These are phyloP conservation scores for Agrilus biguttatus DNA, from an alignment of 2,888 invertebrate species.

Conservation along the genomic window DNA sequence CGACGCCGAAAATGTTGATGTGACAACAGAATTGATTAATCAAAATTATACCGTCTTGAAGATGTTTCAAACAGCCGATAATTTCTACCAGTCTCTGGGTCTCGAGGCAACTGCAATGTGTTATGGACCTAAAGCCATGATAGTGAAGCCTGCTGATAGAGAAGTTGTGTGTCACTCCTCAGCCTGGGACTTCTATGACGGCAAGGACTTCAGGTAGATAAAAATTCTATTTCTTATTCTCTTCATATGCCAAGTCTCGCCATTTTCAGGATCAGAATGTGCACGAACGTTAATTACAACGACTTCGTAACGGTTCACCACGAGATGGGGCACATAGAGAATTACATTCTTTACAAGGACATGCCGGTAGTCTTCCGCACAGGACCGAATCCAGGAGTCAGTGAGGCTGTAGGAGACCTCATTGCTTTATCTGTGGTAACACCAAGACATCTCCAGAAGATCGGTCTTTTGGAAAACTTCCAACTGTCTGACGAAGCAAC, in stretches of 20 bases:
- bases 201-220: conserved; percentile 45
- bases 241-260: not conserved
- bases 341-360: conserved; percentile 43
- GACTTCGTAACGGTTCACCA: conserved; percentile 56
- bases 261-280: conserved; percentile 42
- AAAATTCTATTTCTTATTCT: conserved; percentile 1
- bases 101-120: conserved; percentile 43
- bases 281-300: conserved; percentile 38
- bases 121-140: conserved; percentile 36
- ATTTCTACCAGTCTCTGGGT: conserved; percentile 43
- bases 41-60: conserved; percentile 31
- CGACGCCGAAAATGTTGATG: conserved; percentile 30
- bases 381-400: conserved; percentile 45
- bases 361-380: conserved; percentile 35
- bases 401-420: conserved; percentile 48
- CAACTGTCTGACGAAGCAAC: conserved; percentile 25
- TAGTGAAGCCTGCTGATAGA: conserved; percentile 41
- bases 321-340: conserved; percentile 56
- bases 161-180: conserved; percentile 50
- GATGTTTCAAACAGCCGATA: conserved; percentile 44
- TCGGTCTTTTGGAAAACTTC: conserved; percentile 30
- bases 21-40: conserved; percentile 34
- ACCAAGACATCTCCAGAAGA: conserved; percentile 34
- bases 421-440: conserved; percentile 42
- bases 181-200: conserved; percentile 55